These are phyloP conservation scores for Menidia menidia DNA, from an alignment of 2,797 vertebrate genomes.

Conservation along the genomic window DNA sequence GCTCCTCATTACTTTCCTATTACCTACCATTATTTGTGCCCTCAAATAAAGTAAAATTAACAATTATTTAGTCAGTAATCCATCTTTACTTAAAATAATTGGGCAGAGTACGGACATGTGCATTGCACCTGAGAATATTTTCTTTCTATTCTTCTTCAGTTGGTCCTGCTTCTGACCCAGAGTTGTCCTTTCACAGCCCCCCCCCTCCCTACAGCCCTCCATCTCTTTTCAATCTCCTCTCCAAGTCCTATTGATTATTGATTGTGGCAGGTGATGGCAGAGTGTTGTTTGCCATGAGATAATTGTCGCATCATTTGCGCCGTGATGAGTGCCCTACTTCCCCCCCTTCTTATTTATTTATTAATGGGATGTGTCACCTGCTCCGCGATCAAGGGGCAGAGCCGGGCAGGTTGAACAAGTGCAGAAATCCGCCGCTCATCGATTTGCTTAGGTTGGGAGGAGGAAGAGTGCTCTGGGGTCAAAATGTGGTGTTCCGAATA, in stretches of 20 bases:
- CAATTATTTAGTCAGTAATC: too few species aligned
- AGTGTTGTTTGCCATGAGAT: slow-evolving; percentile 77
- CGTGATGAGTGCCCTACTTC: slow-evolving; percentile 61
- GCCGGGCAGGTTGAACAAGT: slow-evolving; percentile 63
- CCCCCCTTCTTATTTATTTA: slow-evolving; percentile 71
- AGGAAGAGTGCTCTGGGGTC: slow-evolving; percentile 11
- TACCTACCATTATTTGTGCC: too few species aligned
- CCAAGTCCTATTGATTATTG: slow-evolving; percentile 68
- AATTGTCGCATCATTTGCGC: slow-evolving; percentile 77
- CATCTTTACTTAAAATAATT: too few species aligned
- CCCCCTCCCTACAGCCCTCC: not conserved
- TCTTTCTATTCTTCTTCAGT: slow-evolving; percentile 1
- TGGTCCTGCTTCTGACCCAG: slow-evolving; percentile 3
- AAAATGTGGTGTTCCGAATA: slow-evolving; percentile 46
- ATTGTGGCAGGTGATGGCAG: slow-evolving; percentile 67
- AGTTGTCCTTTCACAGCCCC: slow-evolving; percentile 10
- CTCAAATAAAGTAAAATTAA: too few species aligned
- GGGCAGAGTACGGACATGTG: not conserved
- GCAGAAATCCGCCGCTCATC: slow-evolving; percentile 51
- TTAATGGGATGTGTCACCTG: slow-evolving; percentile 74
- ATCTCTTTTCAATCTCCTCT: slow-evolving; percentile 31
- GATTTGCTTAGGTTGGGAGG: slow-evolving; percentile 40
- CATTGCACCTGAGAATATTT: slow-evolving; percentile 5
- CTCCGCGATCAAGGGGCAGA: slow-evolving; percentile 42
- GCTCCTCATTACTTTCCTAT: too few species aligned